Evolutionary conservation across 1,140 invertebrate species (phyloP).

Genomic region (Drosophila mojavensis): DNA sequence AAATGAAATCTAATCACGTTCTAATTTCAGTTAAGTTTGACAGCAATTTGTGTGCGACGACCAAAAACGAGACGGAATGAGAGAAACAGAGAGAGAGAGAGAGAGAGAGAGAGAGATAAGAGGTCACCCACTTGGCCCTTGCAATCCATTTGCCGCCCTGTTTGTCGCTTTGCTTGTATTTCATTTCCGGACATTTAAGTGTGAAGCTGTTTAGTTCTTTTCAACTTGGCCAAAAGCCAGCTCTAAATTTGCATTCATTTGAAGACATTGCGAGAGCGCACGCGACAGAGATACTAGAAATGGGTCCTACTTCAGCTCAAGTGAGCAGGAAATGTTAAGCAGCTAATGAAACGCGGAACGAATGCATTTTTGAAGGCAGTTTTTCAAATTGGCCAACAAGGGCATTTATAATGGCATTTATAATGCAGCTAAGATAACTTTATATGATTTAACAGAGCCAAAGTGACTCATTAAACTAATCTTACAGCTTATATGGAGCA

Average conservation of each 20-base stretch:
- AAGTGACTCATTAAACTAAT: no score
- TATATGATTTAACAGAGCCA: no score
- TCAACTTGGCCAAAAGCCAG: slow-evolving; percentile 53
- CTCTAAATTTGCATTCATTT: slow-evolving; percentile 52
- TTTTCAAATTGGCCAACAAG: no score
- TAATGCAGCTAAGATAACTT: no score
- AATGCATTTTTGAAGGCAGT: not conserved
- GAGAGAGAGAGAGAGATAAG: not conserved
- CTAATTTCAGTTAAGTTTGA: slow-evolving; percentile 77
- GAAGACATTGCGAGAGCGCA: slow-evolving; percentile 1
- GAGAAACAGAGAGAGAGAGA: not conserved
- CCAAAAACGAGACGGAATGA: not conserved
- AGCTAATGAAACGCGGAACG: not conserved
- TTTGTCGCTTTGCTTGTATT: slow-evolving; percentile 57
- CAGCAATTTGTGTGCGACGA: slow-evolving; percentile 50
- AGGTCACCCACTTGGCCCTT: not conserved
- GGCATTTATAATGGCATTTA: no score
- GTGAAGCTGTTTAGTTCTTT: slow-evolving; percentile 34
- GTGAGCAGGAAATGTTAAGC: slow-evolving; percentile 6
- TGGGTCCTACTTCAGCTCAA: not conserved
- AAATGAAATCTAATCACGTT: slow-evolving; percentile 81
- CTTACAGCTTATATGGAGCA: no score
- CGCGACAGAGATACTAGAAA: not conserved
- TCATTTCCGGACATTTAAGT: slow-evolving; percentile 67
- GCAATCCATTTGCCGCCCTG: slow-evolving; percentile 10